phyloP scores from a whole-genome alignment of 2,888 invertebrate genomes.

The Clusia tigrina region DNA sequence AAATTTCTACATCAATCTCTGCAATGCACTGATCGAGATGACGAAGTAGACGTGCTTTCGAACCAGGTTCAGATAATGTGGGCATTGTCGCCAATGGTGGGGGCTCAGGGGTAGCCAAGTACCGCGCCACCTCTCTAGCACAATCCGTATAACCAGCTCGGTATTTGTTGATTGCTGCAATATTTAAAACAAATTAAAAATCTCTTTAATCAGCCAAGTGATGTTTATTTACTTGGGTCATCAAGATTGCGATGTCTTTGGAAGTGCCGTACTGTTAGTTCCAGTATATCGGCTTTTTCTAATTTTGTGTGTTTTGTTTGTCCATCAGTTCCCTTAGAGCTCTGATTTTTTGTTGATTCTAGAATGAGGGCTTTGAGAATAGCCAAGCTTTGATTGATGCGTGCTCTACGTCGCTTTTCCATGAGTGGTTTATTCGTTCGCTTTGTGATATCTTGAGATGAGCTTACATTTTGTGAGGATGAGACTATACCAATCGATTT shows the following conservation, averaged over 20 bases:
- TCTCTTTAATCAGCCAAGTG: background rate
- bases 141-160: constrained; percentile 73
- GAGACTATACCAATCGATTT: constrained; percentile 59
- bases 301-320: constrained; percentile 79
- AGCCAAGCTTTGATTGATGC: constrained; percentile 78
- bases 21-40: constrained; percentile 71
- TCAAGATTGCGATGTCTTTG: constrained; percentile 77
- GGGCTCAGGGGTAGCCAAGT: constrained; percentile 63
- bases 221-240: constrained; percentile 66
- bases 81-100: constrained; percentile 63
- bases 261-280: constrained; percentile 83
- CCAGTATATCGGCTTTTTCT: constrained; percentile 83
- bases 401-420: constrained; percentile 78
- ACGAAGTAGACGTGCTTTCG: constrained; percentile 68
- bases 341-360: constrained; percentile 70
- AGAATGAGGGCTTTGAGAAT: constrained; percentile 76
- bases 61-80: constrained; percentile 67
- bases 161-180: constrained; percentile 60
- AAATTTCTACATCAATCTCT: constrained; percentile 69
- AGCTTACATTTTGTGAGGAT: constrained; percentile 61
- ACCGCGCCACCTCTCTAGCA: constrained; percentile 68
- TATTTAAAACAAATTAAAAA: background rate
- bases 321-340: constrained; percentile 64
- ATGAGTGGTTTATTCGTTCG: constrained; percentile 81
- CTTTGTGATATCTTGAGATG: constrained; percentile 62